Conservation (phyloP, 2,888 invertebrate species). For the Pantelozetes paolii region DNA sequence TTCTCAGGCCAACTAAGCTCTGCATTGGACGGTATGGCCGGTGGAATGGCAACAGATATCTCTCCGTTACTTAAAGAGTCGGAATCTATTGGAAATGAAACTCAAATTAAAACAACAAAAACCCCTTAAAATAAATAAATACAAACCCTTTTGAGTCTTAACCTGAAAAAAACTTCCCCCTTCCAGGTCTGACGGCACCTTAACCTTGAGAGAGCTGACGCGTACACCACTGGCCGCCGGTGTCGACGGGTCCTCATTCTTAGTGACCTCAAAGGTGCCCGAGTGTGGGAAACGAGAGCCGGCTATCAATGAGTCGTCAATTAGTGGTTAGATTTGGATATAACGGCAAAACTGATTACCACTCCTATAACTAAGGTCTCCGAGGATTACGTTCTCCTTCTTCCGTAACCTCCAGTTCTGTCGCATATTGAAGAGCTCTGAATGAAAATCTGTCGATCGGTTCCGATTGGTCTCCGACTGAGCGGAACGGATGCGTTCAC, state of each 20-base stretch:
- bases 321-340: neutral
- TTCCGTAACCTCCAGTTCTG: constrained; percentile 96
- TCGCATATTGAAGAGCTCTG: constrained; percentile 76
- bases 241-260: constrained; percentile 70
- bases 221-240: constrained; percentile 37
- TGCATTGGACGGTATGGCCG: constrained; percentile 47
- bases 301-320: constrained; percentile 56
- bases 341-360: constrained; percentile 52
- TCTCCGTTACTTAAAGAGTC: constrained; percentile 81
- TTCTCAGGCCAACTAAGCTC: constrained; percentile 91
- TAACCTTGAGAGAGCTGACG: constrained; percentile 72
- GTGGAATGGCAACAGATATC: constrained; percentile 64
- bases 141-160: constrained; percentile 77
- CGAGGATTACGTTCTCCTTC: constrained; percentile 88
- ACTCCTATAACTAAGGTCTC: constrained; percentile 90
- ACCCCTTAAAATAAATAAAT: neutral
- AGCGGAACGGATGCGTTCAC: constrained; percentile 74
- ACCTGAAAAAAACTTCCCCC: constrained; percentile 95
- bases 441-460: constrained; percentile 82
- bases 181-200: constrained; percentile 87
- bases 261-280: constrained; percentile 91
- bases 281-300: constrained; percentile 90
- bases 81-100: constrained; percentile 65
- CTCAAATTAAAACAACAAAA: neutral
- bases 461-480: constrained; percentile 65